Evolutionary conservation across 1,140 invertebrate genomes (phyloP).

Genomic region (Ylistrum balloti): DNA sequence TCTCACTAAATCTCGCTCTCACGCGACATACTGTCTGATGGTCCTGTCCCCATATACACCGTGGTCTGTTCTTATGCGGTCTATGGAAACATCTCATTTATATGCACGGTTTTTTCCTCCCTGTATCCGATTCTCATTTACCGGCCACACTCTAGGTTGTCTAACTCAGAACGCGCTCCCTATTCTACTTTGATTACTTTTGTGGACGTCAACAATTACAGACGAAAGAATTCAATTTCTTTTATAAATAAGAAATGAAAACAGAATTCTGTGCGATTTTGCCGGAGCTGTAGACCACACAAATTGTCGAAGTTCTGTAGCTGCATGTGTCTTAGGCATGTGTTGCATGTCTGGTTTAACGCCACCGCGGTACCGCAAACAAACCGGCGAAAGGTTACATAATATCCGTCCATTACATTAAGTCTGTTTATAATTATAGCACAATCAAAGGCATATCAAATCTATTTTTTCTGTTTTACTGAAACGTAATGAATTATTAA

Average conservation of each 20-base stretch:
- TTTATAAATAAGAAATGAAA: slow-evolving; percentile 40
- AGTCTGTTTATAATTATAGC: neutral
- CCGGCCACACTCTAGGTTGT: slow-evolving; percentile 30
- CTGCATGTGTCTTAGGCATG: neutral
- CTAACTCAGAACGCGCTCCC: neutral
- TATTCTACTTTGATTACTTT: slow-evolving; percentile 20
- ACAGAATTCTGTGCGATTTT: neutral
- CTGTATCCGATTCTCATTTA: neutral
- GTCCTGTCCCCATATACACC: neutral
- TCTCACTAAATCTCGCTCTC: neutral
- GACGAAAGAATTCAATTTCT: slow-evolving; percentile 28
- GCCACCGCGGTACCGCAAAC: neutral
- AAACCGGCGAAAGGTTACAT: neutral
- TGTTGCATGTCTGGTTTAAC: neutral
- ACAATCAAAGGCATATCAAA: neutral
- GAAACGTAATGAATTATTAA: neutral
- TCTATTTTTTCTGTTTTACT: neutral
- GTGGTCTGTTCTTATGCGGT: neutral
- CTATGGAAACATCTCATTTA: neutral
- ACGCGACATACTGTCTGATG: neutral
- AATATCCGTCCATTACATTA: neutral
- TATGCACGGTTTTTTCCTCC: neutral
- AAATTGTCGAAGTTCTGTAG: neutral
- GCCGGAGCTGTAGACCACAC: neutral
- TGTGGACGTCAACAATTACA: slow-evolving; percentile 32